phyloP scores from a whole-genome alignment of 2,113 vertebrate species.

The Heteronetta atricapilla region DNA sequence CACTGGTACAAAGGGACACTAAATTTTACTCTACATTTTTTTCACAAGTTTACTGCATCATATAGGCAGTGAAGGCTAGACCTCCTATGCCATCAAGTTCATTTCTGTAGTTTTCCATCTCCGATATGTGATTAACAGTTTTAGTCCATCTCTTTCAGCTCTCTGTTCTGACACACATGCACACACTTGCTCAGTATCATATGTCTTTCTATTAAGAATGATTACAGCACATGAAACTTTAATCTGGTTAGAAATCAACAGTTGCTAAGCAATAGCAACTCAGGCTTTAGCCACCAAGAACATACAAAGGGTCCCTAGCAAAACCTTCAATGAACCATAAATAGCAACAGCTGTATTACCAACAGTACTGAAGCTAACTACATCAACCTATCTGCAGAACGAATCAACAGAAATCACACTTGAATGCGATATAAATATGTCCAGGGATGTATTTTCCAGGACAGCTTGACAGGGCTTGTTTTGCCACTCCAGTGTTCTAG shows the following conservation, averaged over 20 bases:
- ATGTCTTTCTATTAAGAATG: background rate
- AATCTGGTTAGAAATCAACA: background rate
- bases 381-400: background rate
- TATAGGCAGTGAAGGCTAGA: background rate
- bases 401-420: background rate
- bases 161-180: background rate
- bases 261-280: slow-evolving; percentile 27
- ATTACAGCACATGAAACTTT: background rate
- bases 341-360: background rate
- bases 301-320: background rate
- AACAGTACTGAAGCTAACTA: background rate
- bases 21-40: background rate
- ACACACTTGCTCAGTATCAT: background rate
- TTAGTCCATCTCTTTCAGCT: background rate
- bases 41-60: background rate
- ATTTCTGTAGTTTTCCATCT: background rate
- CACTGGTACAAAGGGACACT: background rate
- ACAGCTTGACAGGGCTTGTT: background rate
- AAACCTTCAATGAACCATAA: background rate
- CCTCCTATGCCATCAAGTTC: background rate
- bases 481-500: background rate
- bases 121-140: background rate
- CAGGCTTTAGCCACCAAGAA: background rate
- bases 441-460: background rate
- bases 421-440: background rate